phyloP scores from a whole-genome alignment of 2,113 vertebrate species.

The Tyrannus savana region DNA sequence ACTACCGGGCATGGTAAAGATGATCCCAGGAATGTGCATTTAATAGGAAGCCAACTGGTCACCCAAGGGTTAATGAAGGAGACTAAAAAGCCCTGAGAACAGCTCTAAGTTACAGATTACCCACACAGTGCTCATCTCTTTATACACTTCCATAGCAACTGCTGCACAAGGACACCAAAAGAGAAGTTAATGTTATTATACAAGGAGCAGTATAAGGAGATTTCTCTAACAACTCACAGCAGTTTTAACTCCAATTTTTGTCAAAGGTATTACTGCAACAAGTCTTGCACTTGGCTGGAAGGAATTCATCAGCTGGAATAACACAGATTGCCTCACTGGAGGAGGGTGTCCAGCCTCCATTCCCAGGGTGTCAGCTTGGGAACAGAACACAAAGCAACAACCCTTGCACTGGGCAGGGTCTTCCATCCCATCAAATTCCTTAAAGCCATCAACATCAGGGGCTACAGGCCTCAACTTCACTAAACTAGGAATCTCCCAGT shows the following conservation, averaged over 20 bases:
- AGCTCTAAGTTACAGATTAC: not conserved
- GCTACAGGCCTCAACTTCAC: not conserved
- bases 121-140: not conserved
- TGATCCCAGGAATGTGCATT: not conserved
- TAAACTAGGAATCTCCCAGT: not conserved
- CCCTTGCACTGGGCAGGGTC: not conserved
- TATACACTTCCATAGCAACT: not conserved
- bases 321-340: not conserved
- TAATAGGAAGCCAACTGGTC: not conserved
- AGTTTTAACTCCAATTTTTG: not conserved
- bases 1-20: not conserved
- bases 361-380: not conserved
- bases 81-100: not conserved
- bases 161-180: not conserved
- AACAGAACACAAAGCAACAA: not conserved
- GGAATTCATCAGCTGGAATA: not conserved
- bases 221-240: not conserved
- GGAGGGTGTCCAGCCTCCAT: not conserved
- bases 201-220: not conserved
- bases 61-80: not conserved
- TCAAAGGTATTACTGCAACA: not conserved
- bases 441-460: accelerated
- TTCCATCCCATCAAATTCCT: not conserved
- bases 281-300: not conserved
- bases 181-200: not conserved